Evolutionary conservation across 1,140 invertebrate species (phyloP).

Genomic region (Cherax quadricarinatus): DNA sequence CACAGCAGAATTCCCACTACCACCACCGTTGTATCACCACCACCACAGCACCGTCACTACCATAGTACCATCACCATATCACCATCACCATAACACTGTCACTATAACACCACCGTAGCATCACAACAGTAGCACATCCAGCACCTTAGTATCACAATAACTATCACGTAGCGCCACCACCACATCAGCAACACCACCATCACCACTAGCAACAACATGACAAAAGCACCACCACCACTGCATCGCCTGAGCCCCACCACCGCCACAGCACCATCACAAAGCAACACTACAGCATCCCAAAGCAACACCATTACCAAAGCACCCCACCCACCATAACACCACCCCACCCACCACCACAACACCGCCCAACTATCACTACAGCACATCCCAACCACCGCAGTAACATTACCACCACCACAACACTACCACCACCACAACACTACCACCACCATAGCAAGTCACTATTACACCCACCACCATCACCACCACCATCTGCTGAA

Average conservation of each 20-base stretch:
- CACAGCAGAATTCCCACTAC: no score
- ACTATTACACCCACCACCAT: no score
- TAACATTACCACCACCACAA: neutral
- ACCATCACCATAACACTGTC: no score
- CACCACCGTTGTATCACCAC: no score
- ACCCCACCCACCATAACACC: neutral
- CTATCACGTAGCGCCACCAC: neutral
- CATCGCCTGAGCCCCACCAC: neutral
- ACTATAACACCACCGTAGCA: no score
- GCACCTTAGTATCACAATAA: no score
- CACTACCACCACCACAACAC: neutral
- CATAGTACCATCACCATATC: no score
- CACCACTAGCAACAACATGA: neutral
- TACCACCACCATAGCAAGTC: neutral
- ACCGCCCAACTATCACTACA: neutral
- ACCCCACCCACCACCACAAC: neutral
- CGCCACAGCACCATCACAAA: neutral
- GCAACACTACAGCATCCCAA: neutral
- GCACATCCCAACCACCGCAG: neutral
- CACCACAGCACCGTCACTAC: no score
- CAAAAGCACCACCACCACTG: neutral
- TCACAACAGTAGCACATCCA: no score
- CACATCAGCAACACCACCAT: neutral
- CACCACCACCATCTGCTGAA: neutral
- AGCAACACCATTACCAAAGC: neutral